phyloP scores from a whole-genome alignment of 1,140 invertebrate genomes.

The Anagrus nilaparvatae region DNA sequence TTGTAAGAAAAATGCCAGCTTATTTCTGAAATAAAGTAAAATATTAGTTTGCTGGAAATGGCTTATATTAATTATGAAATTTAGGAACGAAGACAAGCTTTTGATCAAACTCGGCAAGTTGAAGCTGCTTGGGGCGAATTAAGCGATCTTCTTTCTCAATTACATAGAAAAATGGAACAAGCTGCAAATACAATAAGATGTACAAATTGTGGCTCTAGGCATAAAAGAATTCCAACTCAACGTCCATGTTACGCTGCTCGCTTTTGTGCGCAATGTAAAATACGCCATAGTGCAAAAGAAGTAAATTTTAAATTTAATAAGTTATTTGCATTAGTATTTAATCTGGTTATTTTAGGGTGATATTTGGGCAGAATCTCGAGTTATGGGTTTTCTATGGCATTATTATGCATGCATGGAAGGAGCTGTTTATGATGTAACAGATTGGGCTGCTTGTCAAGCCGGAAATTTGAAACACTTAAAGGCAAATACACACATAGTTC shows the following conservation, averaged over 20 bases:
- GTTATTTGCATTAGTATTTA: constrained; percentile 1
- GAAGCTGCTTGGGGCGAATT: constrained; percentile 77
- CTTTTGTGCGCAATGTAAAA: constrained; percentile 81
- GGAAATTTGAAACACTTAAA: constrained; percentile 66
- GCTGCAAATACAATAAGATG: constrained; percentile 82
- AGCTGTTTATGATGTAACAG: constrained; percentile 86
- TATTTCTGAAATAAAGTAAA: no score
- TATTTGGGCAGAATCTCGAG: constrained; percentile 86
- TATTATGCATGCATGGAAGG: constrained; percentile 96
- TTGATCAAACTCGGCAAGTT: constrained; percentile 69
- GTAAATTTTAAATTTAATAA: constrained; percentile 45
- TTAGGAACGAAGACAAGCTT: constrained; percentile 67
- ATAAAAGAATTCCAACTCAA: constrained; percentile 73
- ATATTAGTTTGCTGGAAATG: constrained; percentile 1
- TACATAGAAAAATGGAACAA: constrained; percentile 89
- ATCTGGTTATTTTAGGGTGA: constrained; percentile 58
- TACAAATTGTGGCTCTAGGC: constrained; percentile 82
- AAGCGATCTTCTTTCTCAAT: constrained; percentile 68
- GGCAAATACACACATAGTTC: constrained; percentile 82
- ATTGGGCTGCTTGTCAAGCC: constrained; percentile 90
- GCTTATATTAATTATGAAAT: no score
- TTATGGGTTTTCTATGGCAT: constrained; percentile 81
- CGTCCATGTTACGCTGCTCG: constrained; percentile 81
- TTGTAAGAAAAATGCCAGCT: no score
- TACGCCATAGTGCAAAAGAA: constrained; percentile 83